These are phyloP conservation scores for Colistium nudipinnis DNA, from an alignment of 2,113 vertebrate genomes.

Conservation along the genomic window DNA sequence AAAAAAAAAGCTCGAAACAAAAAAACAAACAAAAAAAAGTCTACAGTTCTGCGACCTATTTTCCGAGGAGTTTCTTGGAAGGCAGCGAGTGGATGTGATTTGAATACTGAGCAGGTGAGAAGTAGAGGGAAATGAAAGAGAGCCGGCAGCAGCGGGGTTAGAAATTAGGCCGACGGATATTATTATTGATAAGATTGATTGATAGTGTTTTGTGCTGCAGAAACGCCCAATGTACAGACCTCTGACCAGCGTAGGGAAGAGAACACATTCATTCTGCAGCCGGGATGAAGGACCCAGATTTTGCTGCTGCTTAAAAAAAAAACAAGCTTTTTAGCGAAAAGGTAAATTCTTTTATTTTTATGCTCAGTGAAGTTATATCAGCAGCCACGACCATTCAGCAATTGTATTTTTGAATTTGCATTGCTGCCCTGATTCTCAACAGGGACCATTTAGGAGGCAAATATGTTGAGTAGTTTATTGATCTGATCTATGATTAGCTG, in stretches of 20 bases:
- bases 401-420: not conserved
- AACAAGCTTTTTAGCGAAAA: no score
- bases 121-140: not conserved
- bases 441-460: not conserved
- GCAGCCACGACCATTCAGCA: not conserved
- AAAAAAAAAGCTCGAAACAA: no score
- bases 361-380: no score
- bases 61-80: constrained; percentile 50
- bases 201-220: constrained; percentile 26
- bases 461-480: constrained; percentile 8
- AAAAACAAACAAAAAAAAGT: no score
- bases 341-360: no score
- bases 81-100: constrained; percentile 38
- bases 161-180: constrained; percentile 42
- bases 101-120: constrained; percentile 69
- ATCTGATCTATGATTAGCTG: constrained; percentile 22
- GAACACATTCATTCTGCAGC: constrained; percentile 29
- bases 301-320: no score
- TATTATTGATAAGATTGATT: constrained; percentile 53
- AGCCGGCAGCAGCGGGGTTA: constrained; percentile 22
- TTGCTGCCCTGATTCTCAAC: not conserved
- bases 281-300: no score
- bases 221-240: constrained; percentile 1
- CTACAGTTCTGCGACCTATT: constrained; percentile 43
- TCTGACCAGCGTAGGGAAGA: constrained; percentile 1